Evolutionary conservation across 2,797 vertebrate genomes (phyloP), one percentile per base, ranked within the genome.

Genomic region (Netta rufina): DNA sequence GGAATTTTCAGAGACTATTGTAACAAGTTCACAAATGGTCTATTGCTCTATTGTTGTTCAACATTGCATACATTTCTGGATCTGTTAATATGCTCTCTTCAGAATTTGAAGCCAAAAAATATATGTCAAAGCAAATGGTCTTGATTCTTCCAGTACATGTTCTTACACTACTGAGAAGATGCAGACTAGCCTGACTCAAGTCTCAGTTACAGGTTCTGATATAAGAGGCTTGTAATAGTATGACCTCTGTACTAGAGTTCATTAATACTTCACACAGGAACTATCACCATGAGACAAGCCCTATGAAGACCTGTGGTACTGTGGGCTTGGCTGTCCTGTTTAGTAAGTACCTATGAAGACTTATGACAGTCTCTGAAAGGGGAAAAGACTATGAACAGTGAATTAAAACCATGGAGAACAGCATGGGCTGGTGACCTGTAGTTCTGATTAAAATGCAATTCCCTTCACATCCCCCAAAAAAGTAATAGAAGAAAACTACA

Each of bases 71-170:
- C 38, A 13, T 49, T 86, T 89, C 36, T 65, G 56, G 22, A 80
- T 41, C 38, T 76, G 38, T 38, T 84, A 30, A 24, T 39, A 22
- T 36, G 5, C 7, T 41, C 9, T 11, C 15, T 87, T 71, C 49
- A 72, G 47, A 89, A 92, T 65, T 19, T 5, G 78, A 89, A 87
- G 24, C 6, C 38, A 17, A 61, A 61, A 87, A 84, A 78, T 19
- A 67, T 28, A 73, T 25, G 13, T 30, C 64, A 69, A 41, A 71
- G 20, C 22, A 77, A 77, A 65, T 38, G 1, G 28, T 58, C 22
- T 54, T 76, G 14, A 51, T 88, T 74, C 28, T 67, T 15, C 2
- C 15, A 43, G 9, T 16, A 66, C 11, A 7, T 25, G 9, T 28
- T 73, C 25, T 77, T 11, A 43, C 7, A 16, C 90, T 69, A 65